Evolutionary conservation across 2,797 vertebrate genomes (phyloP).

Genomic region (Microcaecilia unicolor): DNA sequence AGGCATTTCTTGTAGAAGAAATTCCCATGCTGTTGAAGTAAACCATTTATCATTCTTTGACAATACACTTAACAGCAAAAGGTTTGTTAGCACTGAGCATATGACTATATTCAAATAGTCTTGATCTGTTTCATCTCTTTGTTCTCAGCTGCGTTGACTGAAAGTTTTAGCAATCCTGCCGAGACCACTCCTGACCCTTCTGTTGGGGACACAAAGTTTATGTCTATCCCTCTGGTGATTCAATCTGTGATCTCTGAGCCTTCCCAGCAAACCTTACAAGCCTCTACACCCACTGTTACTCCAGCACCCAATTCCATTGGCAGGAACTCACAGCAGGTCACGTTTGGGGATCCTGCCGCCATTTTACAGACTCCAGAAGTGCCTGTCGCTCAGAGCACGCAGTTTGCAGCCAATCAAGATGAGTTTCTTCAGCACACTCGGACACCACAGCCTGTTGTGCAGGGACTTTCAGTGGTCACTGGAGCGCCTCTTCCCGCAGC

Average conservation of each 20-base stretch:
- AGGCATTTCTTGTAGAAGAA: too few relatives aligned
- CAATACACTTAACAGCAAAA: too few relatives aligned
- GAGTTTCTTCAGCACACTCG: constrained; percentile 68
- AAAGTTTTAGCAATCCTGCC: constrained; percentile 64
- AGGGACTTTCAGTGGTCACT: constrained; percentile 52
- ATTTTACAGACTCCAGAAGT: constrained; percentile 65
- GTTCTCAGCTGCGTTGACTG: constrained; percentile 65
- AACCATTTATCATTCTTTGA: too few relatives aligned
- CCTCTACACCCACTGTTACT: constrained; percentile 37
- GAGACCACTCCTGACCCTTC: constrained; percentile 43
- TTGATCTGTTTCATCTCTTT: constrained; percentile 23
- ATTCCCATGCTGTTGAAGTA: too few relatives aligned
- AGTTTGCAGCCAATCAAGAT: constrained; percentile 66
- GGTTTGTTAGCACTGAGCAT: background rate
- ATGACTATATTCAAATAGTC: too few relatives aligned
- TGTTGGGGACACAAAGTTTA: constrained; percentile 51
- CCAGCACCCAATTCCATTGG: constrained; percentile 51
- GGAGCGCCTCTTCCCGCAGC: constrained; percentile 42
- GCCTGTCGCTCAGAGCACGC: constrained; percentile 58
- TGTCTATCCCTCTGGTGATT: constrained; percentile 68
- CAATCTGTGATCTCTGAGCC: constrained; percentile 62
- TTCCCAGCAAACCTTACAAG: constrained; percentile 47
- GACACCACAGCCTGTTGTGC: constrained; percentile 48
- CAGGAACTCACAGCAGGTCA: constrained; percentile 42
- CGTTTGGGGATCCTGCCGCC: constrained; percentile 53